phyloP scores from a whole-genome alignment of 1,140 invertebrate genomes.

The Berghia stephanieae region DNA sequence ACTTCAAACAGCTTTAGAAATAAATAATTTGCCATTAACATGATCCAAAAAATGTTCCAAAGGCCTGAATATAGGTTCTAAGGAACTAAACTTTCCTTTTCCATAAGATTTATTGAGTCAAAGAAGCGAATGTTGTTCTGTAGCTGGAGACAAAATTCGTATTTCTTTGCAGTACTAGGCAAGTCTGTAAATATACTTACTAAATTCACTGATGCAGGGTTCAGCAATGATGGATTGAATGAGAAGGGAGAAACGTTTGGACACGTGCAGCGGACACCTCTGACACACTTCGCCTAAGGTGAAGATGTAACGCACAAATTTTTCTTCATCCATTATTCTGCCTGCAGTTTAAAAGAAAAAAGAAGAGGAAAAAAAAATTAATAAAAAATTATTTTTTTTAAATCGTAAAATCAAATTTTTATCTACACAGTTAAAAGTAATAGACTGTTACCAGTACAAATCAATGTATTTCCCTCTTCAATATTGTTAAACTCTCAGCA shows the following conservation, averaged over 20 bases:
- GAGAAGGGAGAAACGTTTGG: constrained; percentile 64
- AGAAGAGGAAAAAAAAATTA: neutral
- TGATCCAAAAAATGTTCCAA: too few species aligned
- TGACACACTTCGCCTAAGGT: constrained; percentile 68
- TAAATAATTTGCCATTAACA: too few species aligned
- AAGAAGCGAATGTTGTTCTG: too few species aligned
- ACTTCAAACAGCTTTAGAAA: too few species aligned
- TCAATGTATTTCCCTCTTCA: neutral
- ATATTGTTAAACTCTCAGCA: too few species aligned
- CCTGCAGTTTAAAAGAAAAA: constrained; percentile 31
- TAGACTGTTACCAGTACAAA: neutral
- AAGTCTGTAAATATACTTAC: constrained; percentile 4
- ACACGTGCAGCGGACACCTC: constrained; percentile 64
- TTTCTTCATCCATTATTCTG: constrained; percentile 57
- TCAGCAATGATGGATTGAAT: constrained; percentile 66
- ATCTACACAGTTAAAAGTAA: neutral
- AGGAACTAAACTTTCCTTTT: too few species aligned
- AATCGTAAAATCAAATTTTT: neutral
- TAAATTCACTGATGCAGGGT: constrained; percentile 30
- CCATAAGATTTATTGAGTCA: too few species aligned
- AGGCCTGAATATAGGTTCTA: too few species aligned
- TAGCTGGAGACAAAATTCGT: too few species aligned
- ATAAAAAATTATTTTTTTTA: neutral
- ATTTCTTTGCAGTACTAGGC: too few species aligned
- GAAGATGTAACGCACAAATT: constrained; percentile 61